Base-by-base conservation (phyloP, 2,797 vertebrate species). In the Acrossocheilus wenchowensis region DNA sequence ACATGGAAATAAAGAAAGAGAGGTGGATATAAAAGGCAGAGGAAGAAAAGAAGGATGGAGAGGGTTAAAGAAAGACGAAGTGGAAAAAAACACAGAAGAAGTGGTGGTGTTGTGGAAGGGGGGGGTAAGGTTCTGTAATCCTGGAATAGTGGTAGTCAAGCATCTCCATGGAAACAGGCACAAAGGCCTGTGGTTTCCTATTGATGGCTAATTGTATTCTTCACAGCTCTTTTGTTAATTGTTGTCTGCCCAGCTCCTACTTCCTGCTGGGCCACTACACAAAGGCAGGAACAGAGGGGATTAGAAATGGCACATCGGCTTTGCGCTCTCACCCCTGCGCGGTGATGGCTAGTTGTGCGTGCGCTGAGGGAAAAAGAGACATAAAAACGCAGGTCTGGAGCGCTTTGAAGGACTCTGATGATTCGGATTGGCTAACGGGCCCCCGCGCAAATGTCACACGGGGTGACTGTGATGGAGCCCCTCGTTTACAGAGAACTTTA, bases 161-260 rank as follows among this genome's bases (percentile, higher is more conserved):
- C 87, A 94, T 96, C 93, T 92, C 94, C 95, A 96, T 96, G 94
- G 96, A 87, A 95, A 96, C 95, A 94, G 93, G 95, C 95, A 96
- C 95, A 96, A 96, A 96, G 94, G 94, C 95, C 94, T 90, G 93
- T 94, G 95, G 95, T 96, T 96, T 95, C 94, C 95, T 95, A 96
- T 96, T 96, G 96, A 96, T 96, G 95, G 95, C 94, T 96, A 96
- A 96, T 96, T 96, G 96, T 96, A 96, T 96, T 96, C 95, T 95
- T 96, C 95, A 95, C 95, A 96, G 95, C 94, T 96, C 96, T 96
- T 96, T 96, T 96, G 96, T 96, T 96, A 96, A 96, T 96, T 96
- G 96, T 96, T 96, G 95, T 96, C 96, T 96, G 95, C 95, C 95
- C 96, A 94, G 95, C 95, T 96, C 95, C 92, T 94, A 96, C 96